A percentile compares a stretch with the other conserved stretches of the same genome.
These are phyloP conservation scores for Echiichthys vipera DNA, from an alignment of 2,797 vertebrate genomes.

Conservation along the genomic window DNA sequence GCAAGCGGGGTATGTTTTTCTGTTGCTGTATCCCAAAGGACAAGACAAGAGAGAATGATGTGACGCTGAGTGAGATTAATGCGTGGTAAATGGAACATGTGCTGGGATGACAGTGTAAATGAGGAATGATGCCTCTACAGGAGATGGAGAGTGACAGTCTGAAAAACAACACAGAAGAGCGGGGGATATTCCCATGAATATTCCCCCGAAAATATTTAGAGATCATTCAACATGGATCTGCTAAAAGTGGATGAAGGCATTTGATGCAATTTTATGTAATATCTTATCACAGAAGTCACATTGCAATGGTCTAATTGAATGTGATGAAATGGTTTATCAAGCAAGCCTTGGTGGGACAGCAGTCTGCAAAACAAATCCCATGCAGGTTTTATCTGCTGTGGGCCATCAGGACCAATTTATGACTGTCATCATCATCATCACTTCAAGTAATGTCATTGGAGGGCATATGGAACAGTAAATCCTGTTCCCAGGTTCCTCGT, in stretches of 20 bases:
- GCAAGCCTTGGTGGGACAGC: slow-evolving; percentile 26
- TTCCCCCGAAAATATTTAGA: slow-evolving; percentile 44
- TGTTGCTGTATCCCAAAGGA: slow-evolving; percentile 50
- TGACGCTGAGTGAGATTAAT: slow-evolving; percentile 74
- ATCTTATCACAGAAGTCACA: slow-evolving; percentile 45
- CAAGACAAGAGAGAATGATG: slow-evolving; percentile 52
- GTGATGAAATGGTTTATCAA: slow-evolving; percentile 57
- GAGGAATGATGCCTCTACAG: slow-evolving; percentile 66
- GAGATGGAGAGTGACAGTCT: slow-evolving; percentile 68
- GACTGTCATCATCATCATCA: slow-evolving; percentile 75
- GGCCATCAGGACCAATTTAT: slow-evolving; percentile 70
- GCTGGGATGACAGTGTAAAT: slow-evolving; percentile 67
- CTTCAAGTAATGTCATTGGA: slow-evolving; percentile 71
- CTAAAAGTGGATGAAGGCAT: slow-evolving; percentile 19
- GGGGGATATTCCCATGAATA: slow-evolving; percentile 40
- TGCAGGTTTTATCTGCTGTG: slow-evolving; percentile 56
- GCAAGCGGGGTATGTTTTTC: slow-evolving; percentile 51
- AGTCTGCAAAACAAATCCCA: slow-evolving; percentile 54
- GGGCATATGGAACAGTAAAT: slow-evolving; percentile 75
- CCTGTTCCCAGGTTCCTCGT: slow-evolving; percentile 70
- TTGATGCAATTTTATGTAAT: slow-evolving; percentile 60
- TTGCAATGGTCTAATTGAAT: slow-evolving; percentile 45
- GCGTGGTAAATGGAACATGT: slow-evolving; percentile 77
- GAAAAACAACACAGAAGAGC: slow-evolving; percentile 58
- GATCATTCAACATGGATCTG: slow-evolving; percentile 18